Conservation (phyloP, 2,888 invertebrate species). For the Pseudococcus viburni region DNA sequence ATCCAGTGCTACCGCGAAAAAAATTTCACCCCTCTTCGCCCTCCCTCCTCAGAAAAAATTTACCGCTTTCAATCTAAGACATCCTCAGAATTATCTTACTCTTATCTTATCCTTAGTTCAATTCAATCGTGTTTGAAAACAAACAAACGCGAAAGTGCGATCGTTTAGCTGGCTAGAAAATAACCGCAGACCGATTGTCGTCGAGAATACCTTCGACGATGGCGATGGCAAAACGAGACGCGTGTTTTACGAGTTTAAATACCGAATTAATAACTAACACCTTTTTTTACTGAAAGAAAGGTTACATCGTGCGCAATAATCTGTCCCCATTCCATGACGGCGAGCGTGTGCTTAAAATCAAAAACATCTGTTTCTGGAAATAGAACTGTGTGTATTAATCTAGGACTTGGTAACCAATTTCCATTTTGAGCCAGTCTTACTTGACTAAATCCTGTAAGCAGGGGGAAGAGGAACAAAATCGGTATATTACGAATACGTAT, state of each 20-base stretch:
- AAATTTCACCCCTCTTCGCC: no score
- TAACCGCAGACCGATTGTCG: no score
- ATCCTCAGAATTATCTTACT: no score
- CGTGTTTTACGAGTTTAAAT: constrained; percentile 42
- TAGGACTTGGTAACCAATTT: constrained; percentile 78
- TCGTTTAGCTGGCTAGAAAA: no score
- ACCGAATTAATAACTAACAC: constrained; percentile 64
- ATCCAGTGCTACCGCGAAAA: no score
- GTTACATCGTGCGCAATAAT: constrained; percentile 83
- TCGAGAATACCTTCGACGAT: neutral
- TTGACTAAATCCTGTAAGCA: constrained; percentile 66
- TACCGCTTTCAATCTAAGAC: no score
- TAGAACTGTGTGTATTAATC: constrained; percentile 79
- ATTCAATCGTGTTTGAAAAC: no score
- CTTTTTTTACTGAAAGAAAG: constrained; percentile 67
- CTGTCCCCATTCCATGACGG: constrained; percentile 85
- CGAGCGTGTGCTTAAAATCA: constrained; percentile 81
- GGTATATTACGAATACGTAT: constrained; percentile 6
- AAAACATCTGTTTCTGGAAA: constrained; percentile 80
- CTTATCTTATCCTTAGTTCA: no score
- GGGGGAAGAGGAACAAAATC: neutral
- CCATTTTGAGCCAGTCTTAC: constrained; percentile 78
- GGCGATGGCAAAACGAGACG: neutral
- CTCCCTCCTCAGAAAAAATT: no score
- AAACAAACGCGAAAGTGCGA: no score